Base-by-base conservation (phyloP, 2,797 vertebrate genomes). In the Pangasius mekongensis region DNA sequence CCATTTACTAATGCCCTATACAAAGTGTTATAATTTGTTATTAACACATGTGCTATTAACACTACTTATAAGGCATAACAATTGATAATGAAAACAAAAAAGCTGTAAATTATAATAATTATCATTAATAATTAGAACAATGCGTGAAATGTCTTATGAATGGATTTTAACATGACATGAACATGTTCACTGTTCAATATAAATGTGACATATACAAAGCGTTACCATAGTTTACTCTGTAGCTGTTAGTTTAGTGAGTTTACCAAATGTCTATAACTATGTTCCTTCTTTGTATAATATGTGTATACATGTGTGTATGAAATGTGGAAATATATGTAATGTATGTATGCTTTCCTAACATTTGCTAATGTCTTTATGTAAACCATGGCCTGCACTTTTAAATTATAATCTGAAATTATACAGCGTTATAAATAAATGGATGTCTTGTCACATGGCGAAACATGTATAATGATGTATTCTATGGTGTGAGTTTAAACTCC, bases 391-490 rank as follows among this genome's bases (percentile, higher is more conserved):
- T 18, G 74, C 14, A 18, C 27, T 7, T 76, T n/a, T 16, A 16
- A 52, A 76, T 77, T 52, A 2, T 16, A 52, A 77, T n/a, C 8
- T 8, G 6, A 52, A 77, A 52, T 73, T 1, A 30, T 30, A n/a
- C 13, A 18, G 11, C 18, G 39, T 47, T 47, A 74, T 47, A 77
- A 52, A 77, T 77, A 52, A 30, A 52, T 9, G 3, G 52, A 52
- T 9, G 14, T 27, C 33, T 47, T 27, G 71, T 77, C 74, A 76
- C 73, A 52, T 49, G 73, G 73, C 10, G n/a, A 77, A 77, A 30
- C 27, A 54, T 77, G 47, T 77, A 18, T 77, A 77, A 77, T 52
- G 74, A 77, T 89, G 86, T 64, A 80, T 89, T 89, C 86, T 90
- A 90, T 91, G n/a, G n/a, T n/a, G 8, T 60, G 11, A 27, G 24